phyloP scores from a whole-genome alignment of 2,113 vertebrate genomes.

The Eretmochelys imbricata region DNA sequence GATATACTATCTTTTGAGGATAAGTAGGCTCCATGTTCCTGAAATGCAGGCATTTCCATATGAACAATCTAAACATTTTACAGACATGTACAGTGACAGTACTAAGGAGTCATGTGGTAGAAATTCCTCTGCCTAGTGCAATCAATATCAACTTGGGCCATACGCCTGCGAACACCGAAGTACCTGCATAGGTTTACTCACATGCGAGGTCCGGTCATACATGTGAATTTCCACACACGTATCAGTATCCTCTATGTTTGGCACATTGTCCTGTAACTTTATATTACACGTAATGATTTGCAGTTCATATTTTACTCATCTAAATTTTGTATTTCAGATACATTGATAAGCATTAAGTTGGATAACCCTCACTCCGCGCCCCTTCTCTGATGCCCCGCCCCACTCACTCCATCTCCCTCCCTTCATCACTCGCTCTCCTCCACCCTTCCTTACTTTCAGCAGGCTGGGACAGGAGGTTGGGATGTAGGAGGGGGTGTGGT shows the following conservation, averaged over 20 bases:
- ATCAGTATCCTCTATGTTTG: neutral
- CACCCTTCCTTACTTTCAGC: too few relatives aligned
- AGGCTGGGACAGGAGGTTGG: too few relatives aligned
- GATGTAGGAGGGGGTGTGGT: too few relatives aligned
- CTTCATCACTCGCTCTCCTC: too few relatives aligned
- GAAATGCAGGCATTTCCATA: constrained; percentile 19
- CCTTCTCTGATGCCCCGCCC: too few relatives aligned
- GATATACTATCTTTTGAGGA: neutral
- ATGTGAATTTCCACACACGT: neutral
- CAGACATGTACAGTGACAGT: neutral
- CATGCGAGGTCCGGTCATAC: neutral
- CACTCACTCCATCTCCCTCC: too few relatives aligned
- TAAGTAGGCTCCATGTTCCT: neutral
- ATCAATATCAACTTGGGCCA: neutral
- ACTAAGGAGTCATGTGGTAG: neutral
- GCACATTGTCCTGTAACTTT: neutral
- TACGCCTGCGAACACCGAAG: neutral
- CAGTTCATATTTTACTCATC: neutral
- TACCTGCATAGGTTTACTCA: constrained; percentile 19
- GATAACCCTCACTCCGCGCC: neutral
- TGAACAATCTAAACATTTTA: neutral
- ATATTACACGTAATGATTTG: neutral
- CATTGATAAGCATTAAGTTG: neutral
- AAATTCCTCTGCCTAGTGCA: neutral
- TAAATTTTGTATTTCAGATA: neutral